Base-by-base conservation (phyloP, 2,888 invertebrate species). In the Sinotaia quadrata region DNA sequence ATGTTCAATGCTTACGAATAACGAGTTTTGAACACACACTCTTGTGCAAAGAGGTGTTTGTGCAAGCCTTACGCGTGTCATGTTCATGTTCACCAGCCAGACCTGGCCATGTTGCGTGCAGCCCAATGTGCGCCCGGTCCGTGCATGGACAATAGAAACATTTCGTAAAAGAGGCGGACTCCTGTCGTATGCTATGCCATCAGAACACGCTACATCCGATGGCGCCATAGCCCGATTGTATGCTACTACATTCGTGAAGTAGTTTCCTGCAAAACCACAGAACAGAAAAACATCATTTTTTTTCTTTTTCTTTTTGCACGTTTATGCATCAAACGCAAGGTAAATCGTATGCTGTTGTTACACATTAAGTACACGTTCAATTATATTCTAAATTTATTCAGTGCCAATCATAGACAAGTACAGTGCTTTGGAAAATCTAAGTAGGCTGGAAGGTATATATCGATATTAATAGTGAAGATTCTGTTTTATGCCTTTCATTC, bases 151-250 rank as follows among this genome's bases (percentile, higher is more conserved):
- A 51, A 54, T 7, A 8, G 63, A 34, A 2, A 63, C 52, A 54
- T 63, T 63, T 51, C 4, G 37, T 27, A 63, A 27, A 3, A 12
- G 1, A 12, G 63, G 63, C 4, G 63, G 63, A 12, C 74, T 71
- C 10, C 34, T 59, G 69, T 76, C 78, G n/a, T 71, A 71, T 4
- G 61, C 67, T n/a, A 83, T 71, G 5, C 82, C 82, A 60, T 81
- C 78, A 24, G 81, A 80, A 72, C 81, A 83, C 18, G 70, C 78
- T 12, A 73, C 63, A 5, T 51, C 34, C 2, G 81, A 82, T 4
- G 80, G 76, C 15, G 61, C 74, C 71, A 79, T 59, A 8, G 81
- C 82, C 57, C 76, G 70, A 66, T 82, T 82, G 56, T 74, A 78
- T 10, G 82, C 81, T n/a, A 82, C 68, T 29, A 82, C 76, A 4